Evolutionary conservation across 2,888 invertebrate species (phyloP).

Genomic region (Chloroclystis v-ata): DNA sequence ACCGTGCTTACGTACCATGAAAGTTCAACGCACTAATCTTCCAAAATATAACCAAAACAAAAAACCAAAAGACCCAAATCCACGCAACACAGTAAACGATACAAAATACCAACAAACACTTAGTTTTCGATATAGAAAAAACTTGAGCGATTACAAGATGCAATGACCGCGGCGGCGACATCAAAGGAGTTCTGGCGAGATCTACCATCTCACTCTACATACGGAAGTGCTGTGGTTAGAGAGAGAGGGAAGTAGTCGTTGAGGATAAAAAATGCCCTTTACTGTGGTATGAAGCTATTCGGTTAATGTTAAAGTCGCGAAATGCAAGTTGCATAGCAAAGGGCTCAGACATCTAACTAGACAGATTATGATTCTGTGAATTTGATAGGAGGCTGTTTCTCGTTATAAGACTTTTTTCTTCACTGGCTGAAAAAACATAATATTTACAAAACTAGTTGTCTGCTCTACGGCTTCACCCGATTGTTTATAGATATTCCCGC

Average conservation of each 20-base stretch:
- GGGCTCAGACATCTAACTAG: neutral
- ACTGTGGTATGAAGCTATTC: constrained; percentile 48
- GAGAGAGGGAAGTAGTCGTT: constrained; percentile 40
- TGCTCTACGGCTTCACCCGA: too few species aligned
- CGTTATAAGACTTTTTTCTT: too few species aligned
- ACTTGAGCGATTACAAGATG: constrained; percentile 55
- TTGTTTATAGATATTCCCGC: too few species aligned
- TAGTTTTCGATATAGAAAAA: constrained; percentile 69
- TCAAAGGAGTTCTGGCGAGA: constrained; percentile 64
- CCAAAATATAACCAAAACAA: too few species aligned
- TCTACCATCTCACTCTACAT: constrained; percentile 38
- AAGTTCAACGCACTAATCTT: too few species aligned
- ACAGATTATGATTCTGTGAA: neutral
- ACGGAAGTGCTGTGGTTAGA: constrained; percentile 21
- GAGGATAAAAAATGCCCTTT: constrained; percentile 61
- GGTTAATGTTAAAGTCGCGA: constrained; percentile 16
- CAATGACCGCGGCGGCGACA: constrained; percentile 67
- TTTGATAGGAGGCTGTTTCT: too few species aligned
- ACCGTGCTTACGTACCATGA: too few species aligned
- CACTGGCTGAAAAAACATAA: too few species aligned
- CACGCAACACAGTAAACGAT: constrained; percentile 37
- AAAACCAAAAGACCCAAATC: too few species aligned
- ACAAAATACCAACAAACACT: constrained; percentile 51
- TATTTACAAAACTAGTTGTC: too few species aligned
- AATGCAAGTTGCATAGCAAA: neutral